Percentiles rank a stretch among this genome's conserved stretches.
These are phyloP conservation scores for Folsomia manolachei DNA, from an alignment of 2,888 invertebrate genomes.

Conservation along the genomic window DNA sequence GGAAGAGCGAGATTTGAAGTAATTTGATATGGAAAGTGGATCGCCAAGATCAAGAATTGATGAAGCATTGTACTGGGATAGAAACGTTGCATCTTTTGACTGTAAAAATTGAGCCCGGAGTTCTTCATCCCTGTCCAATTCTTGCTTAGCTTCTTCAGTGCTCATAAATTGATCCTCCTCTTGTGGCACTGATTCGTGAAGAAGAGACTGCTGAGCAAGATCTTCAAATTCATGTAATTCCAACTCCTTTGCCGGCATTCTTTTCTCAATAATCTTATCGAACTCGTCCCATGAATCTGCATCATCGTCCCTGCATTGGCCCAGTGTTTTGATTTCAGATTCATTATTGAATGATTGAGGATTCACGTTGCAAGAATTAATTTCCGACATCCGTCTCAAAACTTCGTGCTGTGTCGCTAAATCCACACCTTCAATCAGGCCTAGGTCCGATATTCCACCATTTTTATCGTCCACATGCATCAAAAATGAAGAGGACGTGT, in stretches of 20 bases:
- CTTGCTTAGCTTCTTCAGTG: slow-evolving; percentile 27
- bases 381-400: not conserved
- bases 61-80: not conserved
- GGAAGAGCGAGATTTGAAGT: slow-evolving; percentile 34
- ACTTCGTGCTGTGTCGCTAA: not conserved
- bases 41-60: not conserved
- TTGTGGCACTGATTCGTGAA: slow-evolving; percentile 14
- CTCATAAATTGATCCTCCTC: slow-evolving; percentile 19
- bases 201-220: slow-evolving; percentile 15
- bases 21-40: slow-evolving; percentile 24
- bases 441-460: not conserved
- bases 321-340: too few species aligned
- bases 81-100: slow-evolving; percentile 26
- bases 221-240: slow-evolving; percentile 25
- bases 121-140: slow-evolving; percentile 33
- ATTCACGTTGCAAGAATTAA: too few species aligned
- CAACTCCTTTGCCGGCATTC: slow-evolving; percentile 5
- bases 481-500: not conserved
- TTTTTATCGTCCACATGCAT: not conserved
- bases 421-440: not conserved
- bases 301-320: not conserved
- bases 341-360: too few species aligned
- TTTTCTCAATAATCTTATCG: slow-evolving; percentile 26
- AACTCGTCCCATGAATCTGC: slow-evolving; percentile 31
- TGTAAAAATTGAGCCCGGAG: slow-evolving; percentile 33